Conservation (phyloP, 64 coral and sea anemone genomes). For the Platygyra sinensis region DNA sequence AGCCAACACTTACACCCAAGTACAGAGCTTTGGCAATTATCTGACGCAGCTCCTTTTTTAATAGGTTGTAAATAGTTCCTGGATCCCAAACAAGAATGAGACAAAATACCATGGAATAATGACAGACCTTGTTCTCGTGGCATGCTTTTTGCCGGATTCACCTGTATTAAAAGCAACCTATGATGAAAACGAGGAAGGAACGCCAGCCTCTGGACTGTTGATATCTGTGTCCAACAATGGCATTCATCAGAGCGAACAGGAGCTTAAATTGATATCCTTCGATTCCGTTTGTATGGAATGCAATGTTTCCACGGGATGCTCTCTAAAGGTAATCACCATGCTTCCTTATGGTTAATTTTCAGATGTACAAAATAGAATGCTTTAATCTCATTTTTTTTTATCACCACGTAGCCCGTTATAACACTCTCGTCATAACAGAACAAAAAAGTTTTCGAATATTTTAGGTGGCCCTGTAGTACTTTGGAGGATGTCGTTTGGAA, state of each 20-base stretch:
- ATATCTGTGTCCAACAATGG: conserved; percentile 45
- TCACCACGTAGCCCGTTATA: too few relatives aligned
- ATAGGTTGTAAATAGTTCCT: conserved; percentile 19
- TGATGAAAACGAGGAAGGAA: conserved; percentile 2
- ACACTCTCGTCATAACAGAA: too few relatives aligned
- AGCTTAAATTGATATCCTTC: conserved; percentile 28
- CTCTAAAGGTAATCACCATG: not conserved
- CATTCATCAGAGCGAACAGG: not conserved
- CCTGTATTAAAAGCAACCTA: not conserved
- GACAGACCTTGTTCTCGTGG: conserved; percentile 34
- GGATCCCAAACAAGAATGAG: not conserved
- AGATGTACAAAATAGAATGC: too few relatives aligned
- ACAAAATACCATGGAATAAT: not conserved
- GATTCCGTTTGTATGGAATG: conserved; percentile 45
- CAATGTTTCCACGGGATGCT: conserved; percentile 29
- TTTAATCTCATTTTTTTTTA: too few relatives aligned
- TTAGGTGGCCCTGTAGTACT: too few relatives aligned
- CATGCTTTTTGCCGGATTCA: not conserved
- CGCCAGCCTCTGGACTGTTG: conserved; percentile 36
- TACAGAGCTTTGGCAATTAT: not conserved
- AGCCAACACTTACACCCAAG: not conserved
- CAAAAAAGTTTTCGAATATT: too few relatives aligned
- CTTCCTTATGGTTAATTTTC: too few relatives aligned
- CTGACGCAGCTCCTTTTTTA: not conserved
- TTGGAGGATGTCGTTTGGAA: too few relatives aligned